Evolutionary conservation across 2,113 vertebrate genomes (phyloP), one percentile per base, ranked within the genome.

Genomic region (Cyanoderma ruficeps): DNA sequence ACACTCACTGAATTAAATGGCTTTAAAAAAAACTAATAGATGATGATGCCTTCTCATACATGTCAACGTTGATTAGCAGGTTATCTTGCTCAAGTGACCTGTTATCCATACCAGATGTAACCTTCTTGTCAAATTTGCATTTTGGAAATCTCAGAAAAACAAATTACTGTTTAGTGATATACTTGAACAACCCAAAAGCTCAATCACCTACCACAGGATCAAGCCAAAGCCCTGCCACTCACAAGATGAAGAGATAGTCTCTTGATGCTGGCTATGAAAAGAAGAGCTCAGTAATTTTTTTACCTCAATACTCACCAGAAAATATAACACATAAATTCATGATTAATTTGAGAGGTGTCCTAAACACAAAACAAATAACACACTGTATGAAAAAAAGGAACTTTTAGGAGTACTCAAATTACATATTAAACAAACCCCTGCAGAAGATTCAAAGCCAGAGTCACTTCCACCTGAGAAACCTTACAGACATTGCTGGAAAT

Each of bases 361-460:
- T 75, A 72, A 90, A 83, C n/a, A 47, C 20, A 55, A 88, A 75
- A 23, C 25, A 85, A 79, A 19, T 12, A 89, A 69, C 9, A 57
- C 1, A 2, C 10, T 1, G 1, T 15, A 39, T 41, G 42, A 74
- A 83, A 56, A 3, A 52, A 44, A 1, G 4, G 15, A 30, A 7
- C 6, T 50, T 81, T 52, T 1, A 82, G 15, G 13, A 72, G 25
- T 5, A 6, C 25, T 8, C 10, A 31, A 37, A 39, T 68, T 18
- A 61, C 19, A 31, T 25, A 59, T 19, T 47, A 85, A 55, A 67
- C 52, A 70, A 70, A 14, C 8, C 13, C 2, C 20, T 65, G 24
- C 37, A 63, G 21, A 1, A 93, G 37, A 75, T 60, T 65, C n/a
- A 72, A 82, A 82, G 75, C 24, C 41, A 64, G 31, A 41, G 25